Evolutionary conservation across 2,113 vertebrate genomes (phyloP).

Genomic region (Anhinga anhinga): DNA sequence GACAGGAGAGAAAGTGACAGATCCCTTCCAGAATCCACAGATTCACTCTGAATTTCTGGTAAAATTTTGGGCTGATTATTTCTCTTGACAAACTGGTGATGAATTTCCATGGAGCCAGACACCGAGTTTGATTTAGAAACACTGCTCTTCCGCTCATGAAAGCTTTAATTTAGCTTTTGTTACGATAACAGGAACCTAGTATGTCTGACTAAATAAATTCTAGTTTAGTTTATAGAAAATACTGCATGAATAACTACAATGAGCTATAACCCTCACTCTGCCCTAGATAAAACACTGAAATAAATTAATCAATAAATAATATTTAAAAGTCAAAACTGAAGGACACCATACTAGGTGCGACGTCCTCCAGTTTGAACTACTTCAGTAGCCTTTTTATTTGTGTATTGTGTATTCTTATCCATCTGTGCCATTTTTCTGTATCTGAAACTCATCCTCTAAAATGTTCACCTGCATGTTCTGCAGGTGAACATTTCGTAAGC

Average conservation of each 20-base stretch:
- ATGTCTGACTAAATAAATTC: not conserved
- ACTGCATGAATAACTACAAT: not conserved
- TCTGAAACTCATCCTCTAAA: not conserved
- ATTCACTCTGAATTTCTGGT: slow-evolving; percentile 14
- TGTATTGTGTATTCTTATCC: not conserved
- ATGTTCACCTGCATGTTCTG: not conserved
- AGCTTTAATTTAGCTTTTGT: slow-evolving; percentile 14
- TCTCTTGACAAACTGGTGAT: slow-evolving; percentile 26
- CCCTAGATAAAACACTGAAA: not conserved
- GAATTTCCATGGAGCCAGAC: slow-evolving; percentile 6
- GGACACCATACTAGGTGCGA: not conserved
- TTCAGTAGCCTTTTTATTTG: not conserved
- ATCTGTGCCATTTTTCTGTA: not conserved
- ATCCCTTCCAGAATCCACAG: not conserved
- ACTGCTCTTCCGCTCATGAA: not conserved
- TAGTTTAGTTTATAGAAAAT: not conserved
- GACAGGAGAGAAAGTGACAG: slow-evolving; percentile 15
- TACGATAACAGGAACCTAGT: not conserved
- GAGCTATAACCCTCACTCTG: not conserved
- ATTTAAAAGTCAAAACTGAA: not conserved
- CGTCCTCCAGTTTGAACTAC: not conserved
- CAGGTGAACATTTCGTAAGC: not conserved
- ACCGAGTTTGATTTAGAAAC: not conserved
- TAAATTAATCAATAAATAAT: not conserved
- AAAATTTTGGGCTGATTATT: not conserved